These are phyloP conservation scores for Alouatta palliata DNA, from an alignment of 2,113 vertebrate genomes.

Conservation along the genomic window DNA sequence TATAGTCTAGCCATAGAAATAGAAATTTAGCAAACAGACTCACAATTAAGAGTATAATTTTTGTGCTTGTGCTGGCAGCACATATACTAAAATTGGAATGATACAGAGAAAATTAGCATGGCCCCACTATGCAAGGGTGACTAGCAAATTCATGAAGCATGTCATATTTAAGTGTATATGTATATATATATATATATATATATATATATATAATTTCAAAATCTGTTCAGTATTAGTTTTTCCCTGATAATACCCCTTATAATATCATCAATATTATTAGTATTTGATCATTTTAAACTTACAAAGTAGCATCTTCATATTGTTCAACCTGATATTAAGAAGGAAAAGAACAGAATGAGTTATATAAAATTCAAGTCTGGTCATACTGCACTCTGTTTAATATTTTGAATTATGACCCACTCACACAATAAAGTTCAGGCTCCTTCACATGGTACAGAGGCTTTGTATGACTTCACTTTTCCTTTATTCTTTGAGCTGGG, in stretches of 20 bases:
- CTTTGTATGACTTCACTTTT: neutral
- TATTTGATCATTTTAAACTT: neutral
- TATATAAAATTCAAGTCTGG: neutral
- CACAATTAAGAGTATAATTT: slow-evolving; percentile 7
- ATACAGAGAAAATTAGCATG: neutral
- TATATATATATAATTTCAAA: neutral
- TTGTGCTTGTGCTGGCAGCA: neutral
- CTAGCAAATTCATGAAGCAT: neutral
- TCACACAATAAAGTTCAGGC: neutral
- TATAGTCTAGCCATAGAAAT: neutral
- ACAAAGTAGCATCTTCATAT: neutral
- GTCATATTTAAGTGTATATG: neutral
- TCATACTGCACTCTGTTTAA: neutral
- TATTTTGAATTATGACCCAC: neutral
- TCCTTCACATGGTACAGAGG: neutral
- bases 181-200: too few species aligned
- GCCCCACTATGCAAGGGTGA: neutral
- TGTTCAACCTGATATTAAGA: neutral
- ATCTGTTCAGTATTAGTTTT: slow-evolving; percentile 10
- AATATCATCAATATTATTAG: neutral
- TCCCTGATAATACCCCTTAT: neutral
- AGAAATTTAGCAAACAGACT: neutral
- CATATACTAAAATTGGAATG: neutral
- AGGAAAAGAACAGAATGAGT: slow-evolving; percentile 3
- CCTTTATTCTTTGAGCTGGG: slow-evolving; percentile 12